Evolutionary conservation across 2,113 vertebrate genomes (phyloP), one percentile per base, ranked within the genome.

Genomic region (Hippopotamus amphibius): DNA sequence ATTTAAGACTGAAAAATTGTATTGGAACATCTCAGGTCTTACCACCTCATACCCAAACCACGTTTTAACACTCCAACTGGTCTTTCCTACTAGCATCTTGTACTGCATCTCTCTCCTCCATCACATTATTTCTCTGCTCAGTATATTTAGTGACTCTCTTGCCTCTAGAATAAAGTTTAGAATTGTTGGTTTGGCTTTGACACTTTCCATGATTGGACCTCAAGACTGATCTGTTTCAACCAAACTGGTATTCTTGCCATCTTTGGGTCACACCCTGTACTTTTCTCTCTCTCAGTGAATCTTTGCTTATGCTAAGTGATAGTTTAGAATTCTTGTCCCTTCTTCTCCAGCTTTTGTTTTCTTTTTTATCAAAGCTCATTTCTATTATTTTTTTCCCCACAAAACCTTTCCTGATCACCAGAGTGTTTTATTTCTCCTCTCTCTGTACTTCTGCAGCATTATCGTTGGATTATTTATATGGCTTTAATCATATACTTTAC

Each of bases 101-200:
- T 59, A 50, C 81, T 90, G 55, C 14, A 26, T 72, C 22, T 88
- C 46, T 9, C n/a, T 53, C 21, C 57, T 22, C 26, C 48, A 72
- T 71, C 7, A 12, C 90, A 69, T 43, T 50, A 50, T 72, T 90
- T 87, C n/a, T 85, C n/a, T 95, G 66, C 26, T 83, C 11, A 33
- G 0, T 81, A 43, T 93, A 30, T 57, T 74, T 81, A 65, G 6
- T 83, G n/a, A 71, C 30, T 90, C 48, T n/a, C 50, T 84, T 84
- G 48, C 37, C 33, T 96, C 24, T 88, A 93, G 53, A 86, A 89
- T 95, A 82, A 85, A 88, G 50, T 65, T 93, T 68, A 74, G 30
- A 79, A 68, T 83, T 93, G 61, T 79, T 97, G 61, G 3, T 85
- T 93, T 95, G 74, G 83, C 59, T 93, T 96, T 97, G 86, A 77